Percentiles rank a stretch among this genome's conserved stretches.
Evolutionary conservation across 2,888 invertebrate species (phyloP).

Genomic region (Dorcus hopei): DNA sequence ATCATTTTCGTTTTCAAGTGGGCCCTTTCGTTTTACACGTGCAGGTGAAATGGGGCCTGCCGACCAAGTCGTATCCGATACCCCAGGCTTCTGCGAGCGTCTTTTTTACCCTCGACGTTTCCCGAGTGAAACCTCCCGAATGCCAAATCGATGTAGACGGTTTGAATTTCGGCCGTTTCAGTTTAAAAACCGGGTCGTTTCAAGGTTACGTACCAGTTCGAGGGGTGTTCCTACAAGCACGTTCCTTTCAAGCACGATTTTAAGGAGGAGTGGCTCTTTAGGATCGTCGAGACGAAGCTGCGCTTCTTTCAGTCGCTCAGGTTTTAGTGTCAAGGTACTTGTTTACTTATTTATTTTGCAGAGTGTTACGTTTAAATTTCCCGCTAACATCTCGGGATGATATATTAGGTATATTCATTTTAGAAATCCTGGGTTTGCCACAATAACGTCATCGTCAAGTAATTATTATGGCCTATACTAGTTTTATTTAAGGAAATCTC

Average conservation of each 20-base stretch:
- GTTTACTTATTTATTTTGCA: no score
- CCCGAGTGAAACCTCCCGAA: conserved; percentile 32
- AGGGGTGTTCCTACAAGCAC: conserved; percentile 41
- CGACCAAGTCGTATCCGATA: conserved; percentile 47
- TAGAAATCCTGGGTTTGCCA: no score
- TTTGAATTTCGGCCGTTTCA: background rate
- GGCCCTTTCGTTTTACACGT: background rate
- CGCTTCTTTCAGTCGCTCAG: conserved; percentile 33
- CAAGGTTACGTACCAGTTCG: conserved; percentile 46
- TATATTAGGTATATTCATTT: no score
- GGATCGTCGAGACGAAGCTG: conserved; percentile 44
- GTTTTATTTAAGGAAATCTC: no score
- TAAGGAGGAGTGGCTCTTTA: conserved; percentile 45
- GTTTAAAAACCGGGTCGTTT: background rate
- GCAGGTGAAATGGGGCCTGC: conserved; percentile 48
- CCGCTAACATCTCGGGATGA: no score
- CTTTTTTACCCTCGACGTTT: conserved; percentile 45
- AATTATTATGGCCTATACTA: no score
- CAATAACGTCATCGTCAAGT: no score
- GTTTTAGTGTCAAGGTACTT: conserved; percentile 23
- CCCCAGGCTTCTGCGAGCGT: conserved; percentile 50
- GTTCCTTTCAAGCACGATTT: conserved; percentile 37
- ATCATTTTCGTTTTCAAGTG: background rate
- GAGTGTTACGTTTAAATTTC: no score
- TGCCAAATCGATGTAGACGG: conserved; percentile 35